These are phyloP conservation scores for Drosophila nigritarsus DNA, from an alignment of 2,888 invertebrate genomes.

Conservation along the genomic window DNA sequence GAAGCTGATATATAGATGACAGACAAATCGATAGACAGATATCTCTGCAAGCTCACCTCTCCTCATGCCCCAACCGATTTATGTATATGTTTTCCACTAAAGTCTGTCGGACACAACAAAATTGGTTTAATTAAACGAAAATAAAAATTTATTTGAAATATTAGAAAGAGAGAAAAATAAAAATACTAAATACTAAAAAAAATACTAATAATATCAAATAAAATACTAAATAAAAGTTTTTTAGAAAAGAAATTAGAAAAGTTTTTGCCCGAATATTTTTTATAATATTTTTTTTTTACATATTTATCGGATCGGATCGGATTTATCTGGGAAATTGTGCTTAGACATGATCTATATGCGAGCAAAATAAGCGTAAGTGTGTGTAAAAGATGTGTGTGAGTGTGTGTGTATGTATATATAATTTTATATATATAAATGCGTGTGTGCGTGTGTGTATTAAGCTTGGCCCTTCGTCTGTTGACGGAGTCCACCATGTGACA, in stretches of 20 bases:
- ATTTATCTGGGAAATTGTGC: background rate
- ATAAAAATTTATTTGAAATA: background rate
- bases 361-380: background rate
- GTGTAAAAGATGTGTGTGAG: background rate
- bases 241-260: too few relatives aligned
- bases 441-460: background rate
- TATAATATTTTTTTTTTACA: too few relatives aligned
- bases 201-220: too few relatives aligned
- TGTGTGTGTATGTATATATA: background rate
- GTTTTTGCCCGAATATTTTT: too few relatives aligned
- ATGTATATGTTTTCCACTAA: background rate
- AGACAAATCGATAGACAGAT: background rate
- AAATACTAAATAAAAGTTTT: too few relatives aligned
- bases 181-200: too few relatives aligned
- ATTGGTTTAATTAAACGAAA: background rate
- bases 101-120: background rate
- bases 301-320: background rate
- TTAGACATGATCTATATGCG: background rate
- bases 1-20: background rate
- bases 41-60: background rate
- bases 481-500: constrained; percentile 25
- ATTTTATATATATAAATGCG: background rate
- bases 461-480: background rate
- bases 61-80: background rate
- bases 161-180: too few relatives aligned